These are phyloP conservation scores for Nemurella pictetii DNA, from an alignment of 2,888 invertebrate genomes.

Conservation along the genomic window DNA sequence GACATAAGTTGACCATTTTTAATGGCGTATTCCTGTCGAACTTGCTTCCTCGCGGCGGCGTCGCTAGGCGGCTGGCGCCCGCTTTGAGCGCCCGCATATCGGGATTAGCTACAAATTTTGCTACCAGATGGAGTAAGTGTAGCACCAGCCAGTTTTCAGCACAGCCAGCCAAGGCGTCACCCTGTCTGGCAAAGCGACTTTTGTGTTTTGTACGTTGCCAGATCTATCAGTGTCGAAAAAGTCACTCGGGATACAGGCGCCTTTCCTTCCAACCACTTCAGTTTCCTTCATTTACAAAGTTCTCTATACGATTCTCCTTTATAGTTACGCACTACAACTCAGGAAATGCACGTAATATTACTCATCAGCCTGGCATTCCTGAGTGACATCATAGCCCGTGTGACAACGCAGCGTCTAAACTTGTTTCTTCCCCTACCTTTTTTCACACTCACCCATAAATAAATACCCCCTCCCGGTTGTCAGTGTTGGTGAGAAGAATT, in stretches of 20 bases:
- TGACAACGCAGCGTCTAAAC: slow-evolving; percentile 39
- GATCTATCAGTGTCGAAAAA: background rate
- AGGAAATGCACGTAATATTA: background rate
- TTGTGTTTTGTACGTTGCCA: slow-evolving; percentile 14
- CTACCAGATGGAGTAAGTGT: background rate
- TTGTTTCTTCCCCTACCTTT: slow-evolving; percentile 38
- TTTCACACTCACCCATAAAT: slow-evolving; percentile 33
- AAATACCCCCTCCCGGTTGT: slow-evolving; percentile 26
- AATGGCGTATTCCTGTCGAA: too few relatives aligned
- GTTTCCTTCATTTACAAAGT: background rate
- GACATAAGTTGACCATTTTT: too few relatives aligned
- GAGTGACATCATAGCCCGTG: background rate
- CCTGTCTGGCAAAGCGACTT: slow-evolving; percentile 70
- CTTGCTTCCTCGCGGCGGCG: too few relatives aligned
- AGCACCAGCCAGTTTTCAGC: background rate
- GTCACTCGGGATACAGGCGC: background rate
- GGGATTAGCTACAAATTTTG: background rate
- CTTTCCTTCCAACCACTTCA: background rate
- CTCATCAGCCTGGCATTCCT: background rate
- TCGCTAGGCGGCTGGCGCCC: too few relatives aligned
- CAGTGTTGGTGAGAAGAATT: slow-evolving; percentile 17
- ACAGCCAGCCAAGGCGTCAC: slow-evolving; percentile 70
- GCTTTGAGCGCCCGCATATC: background rate
- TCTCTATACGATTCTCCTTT: too few relatives aligned
- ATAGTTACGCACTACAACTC: background rate